Percentiles rank a stretch among this genome's conserved stretches.
These are phyloP conservation scores for Murina feae DNA, from an alignment of 2,113 vertebrate genomes.

Conservation along the genomic window DNA sequence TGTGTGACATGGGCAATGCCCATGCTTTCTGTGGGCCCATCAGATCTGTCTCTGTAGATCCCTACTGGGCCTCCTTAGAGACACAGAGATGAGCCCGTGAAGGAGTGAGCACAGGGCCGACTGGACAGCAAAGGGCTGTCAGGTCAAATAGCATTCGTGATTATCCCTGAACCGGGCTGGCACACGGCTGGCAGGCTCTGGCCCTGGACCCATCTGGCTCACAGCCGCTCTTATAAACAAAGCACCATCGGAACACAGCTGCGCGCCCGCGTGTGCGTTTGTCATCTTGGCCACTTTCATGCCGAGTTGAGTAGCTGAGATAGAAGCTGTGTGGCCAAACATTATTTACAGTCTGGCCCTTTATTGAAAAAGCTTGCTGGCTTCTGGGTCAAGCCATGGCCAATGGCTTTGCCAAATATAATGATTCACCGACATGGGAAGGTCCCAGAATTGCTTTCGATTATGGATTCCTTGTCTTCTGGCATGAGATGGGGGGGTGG, in stretches of 20 bases:
- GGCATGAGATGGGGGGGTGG: no score
- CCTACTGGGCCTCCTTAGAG: neutral
- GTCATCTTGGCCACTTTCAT: neutral
- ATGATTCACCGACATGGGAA: neutral
- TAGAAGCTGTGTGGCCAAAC: neutral
- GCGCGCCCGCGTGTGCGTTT: fast-evolving
- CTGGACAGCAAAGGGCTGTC: no score
- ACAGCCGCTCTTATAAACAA: neutral
- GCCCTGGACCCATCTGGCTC: neutral
- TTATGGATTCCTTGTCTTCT: neutral
- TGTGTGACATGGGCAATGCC: neutral
- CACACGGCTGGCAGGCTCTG: neutral
- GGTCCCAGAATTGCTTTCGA: neutral
- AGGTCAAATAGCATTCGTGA: neutral
- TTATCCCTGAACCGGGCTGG: neutral
- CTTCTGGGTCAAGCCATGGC: neutral
- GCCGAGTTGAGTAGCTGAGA: neutral
- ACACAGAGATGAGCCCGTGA: neutral
- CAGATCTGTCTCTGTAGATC: no score
- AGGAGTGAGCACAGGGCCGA: neutral
- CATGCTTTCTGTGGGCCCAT: neutral
- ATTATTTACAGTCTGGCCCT: neutral
- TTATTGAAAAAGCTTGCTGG: neutral
- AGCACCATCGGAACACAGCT: neutral
- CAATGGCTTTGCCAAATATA: neutral